Evolutionary conservation across 2,888 invertebrate species (phyloP), one percentile per base, ranked within the genome.

Genomic region (Cryptocephalus primarius): DNA sequence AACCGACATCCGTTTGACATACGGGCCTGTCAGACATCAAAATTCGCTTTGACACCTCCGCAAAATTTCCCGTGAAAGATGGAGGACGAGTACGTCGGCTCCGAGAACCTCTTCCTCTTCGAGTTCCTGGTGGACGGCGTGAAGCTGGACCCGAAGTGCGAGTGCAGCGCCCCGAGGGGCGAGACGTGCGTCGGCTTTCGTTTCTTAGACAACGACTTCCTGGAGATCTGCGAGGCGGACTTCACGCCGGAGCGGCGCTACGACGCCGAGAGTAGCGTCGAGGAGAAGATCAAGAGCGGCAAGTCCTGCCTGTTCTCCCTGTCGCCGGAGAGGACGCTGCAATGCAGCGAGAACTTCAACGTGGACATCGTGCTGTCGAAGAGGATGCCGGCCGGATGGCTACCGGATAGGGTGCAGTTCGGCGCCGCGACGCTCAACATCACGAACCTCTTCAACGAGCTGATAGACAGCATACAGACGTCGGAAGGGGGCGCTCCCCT

Each of bases 251-350:
- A 66, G 58, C 56, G 48, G 49, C 65, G 46, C 42, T 54, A 57
- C 48, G 50, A 57, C 39, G 38, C 50, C 43, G 66, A 71, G 2
- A n/a, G n/a, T n/a, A 72, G 73, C 40, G 46, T 46, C 11, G 43
- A 43, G 33, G 43, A 31, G 14, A 43, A 43, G 9, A 33, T 12
- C 14, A 64, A 33, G 59, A 80, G 72, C 54, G 82, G 82, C 31
- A 82, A 82, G 63, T 82, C 82, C 1, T 82, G 82, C 55, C 67
- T 83, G n/a, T 83, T 83, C 59, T 80, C 80, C 0, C 64, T 83
- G 4, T 75, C 77, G 31, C 72, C 76, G 39, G 55, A 62, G 8
- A 76, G 78, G 32, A 75, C 81, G 1, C 59, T 60, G n/a, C 65
- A 70, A 39, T 77, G 77, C 1, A 66, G 76, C 59, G 66, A 66